phyloP scores from a whole-genome alignment of 2,113 vertebrate species.

The Coreoperca whiteheadi region DNA sequence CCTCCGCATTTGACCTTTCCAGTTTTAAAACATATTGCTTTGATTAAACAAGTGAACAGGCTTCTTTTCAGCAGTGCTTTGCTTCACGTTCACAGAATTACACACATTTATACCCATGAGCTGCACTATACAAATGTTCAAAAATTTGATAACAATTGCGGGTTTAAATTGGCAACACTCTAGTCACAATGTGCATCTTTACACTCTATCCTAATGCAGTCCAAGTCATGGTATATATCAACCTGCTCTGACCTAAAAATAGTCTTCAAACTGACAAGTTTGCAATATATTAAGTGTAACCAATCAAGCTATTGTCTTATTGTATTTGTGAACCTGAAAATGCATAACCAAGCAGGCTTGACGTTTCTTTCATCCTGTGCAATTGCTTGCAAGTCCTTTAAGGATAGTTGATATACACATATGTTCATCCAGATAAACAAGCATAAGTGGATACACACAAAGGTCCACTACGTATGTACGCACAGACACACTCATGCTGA shows the following conservation, averaged over 20 bases:
- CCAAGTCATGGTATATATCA: background rate
- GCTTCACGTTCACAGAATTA: background rate
- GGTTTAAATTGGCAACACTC: background rate
- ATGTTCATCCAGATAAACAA: slow-evolving; percentile 14
- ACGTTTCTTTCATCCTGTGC: background rate
- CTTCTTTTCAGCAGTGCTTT: background rate
- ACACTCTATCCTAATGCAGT: background rate
- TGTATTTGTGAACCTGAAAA: background rate
- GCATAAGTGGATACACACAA: background rate
- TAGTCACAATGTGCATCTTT: background rate
- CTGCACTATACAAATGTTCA: background rate
- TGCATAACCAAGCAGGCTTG: background rate
- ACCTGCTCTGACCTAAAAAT: background rate
- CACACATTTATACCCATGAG: background rate
- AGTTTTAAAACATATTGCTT: slow-evolving; percentile 20
- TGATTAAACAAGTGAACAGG: slow-evolving; percentile 3
- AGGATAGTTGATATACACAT: background rate
- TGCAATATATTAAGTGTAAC: background rate
- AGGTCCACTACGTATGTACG: too few relatives aligned
- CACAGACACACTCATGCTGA: background rate
- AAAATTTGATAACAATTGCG: background rate
- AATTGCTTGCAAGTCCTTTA: background rate
- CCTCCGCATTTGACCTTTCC: slow-evolving; percentile 32
- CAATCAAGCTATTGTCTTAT: background rate
- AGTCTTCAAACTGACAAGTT: background rate